Base-by-base conservation (phyloP, 2,113 vertebrate genomes). In the Centropus bengalensis region DNA sequence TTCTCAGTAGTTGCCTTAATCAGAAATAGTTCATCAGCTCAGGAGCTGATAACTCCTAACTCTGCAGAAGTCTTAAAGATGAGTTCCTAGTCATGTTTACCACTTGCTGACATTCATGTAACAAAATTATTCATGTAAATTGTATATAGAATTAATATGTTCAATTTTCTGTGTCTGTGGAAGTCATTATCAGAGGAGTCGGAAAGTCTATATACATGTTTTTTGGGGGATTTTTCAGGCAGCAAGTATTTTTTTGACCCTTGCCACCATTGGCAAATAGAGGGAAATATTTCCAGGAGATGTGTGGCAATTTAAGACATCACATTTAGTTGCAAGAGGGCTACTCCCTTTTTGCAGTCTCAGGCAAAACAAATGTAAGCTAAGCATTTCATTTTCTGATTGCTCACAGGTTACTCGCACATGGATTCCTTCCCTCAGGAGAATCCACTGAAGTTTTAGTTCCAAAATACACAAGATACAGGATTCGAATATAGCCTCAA, bases 401-500 rank as follows among this genome's bases (percentile, higher is more conserved):
- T 85, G 30, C 45, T 81, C 30, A 60, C 12, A 1, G 45, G 51
- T 80, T 88, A 63, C 15, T 86, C 58, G 73, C 52, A 81, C 11
- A n/a, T n/a, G 63, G 44, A 32, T 56, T 62, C 36, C 5, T 27
- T 94, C 38, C 73, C 67, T 82, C 71, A 68, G 24, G 16, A 47
- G 51, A 66, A 54, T 52, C 73, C 89, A 84, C 24, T 7, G 47
- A 86, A 51, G 15, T 83, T 95, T 91, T 42, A 82, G 49, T 9
- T 93, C 54, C 52, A 71, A 91, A 95, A 86, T 24, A 75, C 47
- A 63, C 55, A 75, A 64, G 49, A 79, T 9, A 33, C n/a, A 60
- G 59, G 71, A 88, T 42, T 91, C 60, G 21, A 28, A 87, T 94
- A 88, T 85, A 89, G 93, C 94, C 88, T 88, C n/a, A 6, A 95